These are phyloP conservation scores for Aphelenchoides fujianensis DNA, from an alignment of 1,140 invertebrate genomes.

Conservation along the genomic window DNA sequence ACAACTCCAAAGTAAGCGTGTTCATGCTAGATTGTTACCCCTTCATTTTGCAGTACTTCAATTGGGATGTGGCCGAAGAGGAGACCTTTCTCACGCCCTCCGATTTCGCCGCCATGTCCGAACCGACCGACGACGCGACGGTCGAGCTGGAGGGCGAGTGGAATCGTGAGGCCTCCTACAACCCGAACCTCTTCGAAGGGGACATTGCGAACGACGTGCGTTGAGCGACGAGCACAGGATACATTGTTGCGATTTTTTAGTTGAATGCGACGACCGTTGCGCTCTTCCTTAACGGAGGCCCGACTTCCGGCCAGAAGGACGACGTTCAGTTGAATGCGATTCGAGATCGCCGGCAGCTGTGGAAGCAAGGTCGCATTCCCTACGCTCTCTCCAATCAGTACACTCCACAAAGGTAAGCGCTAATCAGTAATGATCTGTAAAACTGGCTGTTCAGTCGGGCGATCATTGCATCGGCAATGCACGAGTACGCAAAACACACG, in stretches of 20 bases:
- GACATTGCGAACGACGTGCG: conserved; percentile 62
- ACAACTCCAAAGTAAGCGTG: not conserved
- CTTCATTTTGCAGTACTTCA: conserved; percentile 50
- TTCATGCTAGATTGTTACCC: not conserved
- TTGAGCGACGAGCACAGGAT: not conserved
- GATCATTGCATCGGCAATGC: conserved; percentile 58
- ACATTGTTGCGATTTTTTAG: conserved; percentile 34
- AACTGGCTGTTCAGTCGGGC: conserved; percentile 53
- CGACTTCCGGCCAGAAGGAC: conserved; percentile 27
- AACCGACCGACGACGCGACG: conserved; percentile 38
- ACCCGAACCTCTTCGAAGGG: conserved; percentile 56
- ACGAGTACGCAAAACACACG: conserved; percentile 56
- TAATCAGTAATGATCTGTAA: conserved; percentile 29
- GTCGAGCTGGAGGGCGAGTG: conserved; percentile 50
- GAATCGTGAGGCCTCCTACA: conserved; percentile 62
- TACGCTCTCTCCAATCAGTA: conserved; percentile 60
- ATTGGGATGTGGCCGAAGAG: conserved; percentile 50
- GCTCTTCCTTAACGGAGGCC: conserved; percentile 52
- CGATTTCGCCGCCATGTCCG: conserved; percentile 54
- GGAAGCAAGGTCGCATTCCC: conserved; percentile 58
- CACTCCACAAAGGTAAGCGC: conserved; percentile 56
- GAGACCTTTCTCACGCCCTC: conserved; percentile 59
- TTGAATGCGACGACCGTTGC: conserved; percentile 57
- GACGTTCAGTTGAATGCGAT: conserved; percentile 53
- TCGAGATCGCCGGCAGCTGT: conserved; percentile 56